A percentile compares a stretch with the other conserved stretches of the same genome.
Conservation (phyloP, 92 coral and sea anemone genomes). For the Scolanthus callimorphus region DNA sequence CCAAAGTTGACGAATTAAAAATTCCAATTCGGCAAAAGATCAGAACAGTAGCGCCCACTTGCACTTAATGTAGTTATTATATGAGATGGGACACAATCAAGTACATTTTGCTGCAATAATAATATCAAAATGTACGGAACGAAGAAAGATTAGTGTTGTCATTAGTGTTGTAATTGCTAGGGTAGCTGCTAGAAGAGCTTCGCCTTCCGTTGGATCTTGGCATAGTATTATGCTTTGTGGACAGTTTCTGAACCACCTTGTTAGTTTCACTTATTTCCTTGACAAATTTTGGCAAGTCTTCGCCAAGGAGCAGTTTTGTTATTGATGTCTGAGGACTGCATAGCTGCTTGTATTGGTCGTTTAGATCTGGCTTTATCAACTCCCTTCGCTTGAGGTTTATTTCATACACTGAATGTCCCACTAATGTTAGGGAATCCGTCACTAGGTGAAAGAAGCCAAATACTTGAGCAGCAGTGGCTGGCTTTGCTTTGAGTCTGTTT, state of each 20-base stretch:
- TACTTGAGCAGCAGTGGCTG: slow-evolving; percentile 12
- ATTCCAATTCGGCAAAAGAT: no score
- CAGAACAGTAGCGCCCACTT: no score
- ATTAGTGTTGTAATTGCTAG: no score
- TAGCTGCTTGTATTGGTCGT: slow-evolving; percentile 31
- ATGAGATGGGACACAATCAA: no score
- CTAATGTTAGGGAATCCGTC: slow-evolving; percentile 20
- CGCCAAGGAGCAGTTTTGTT: slow-evolving; percentile 29
- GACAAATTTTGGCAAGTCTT: slow-evolving; percentile 22
- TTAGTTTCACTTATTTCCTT: slow-evolving; percentile 38
- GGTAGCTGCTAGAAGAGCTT: no score
- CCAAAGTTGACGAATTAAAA: no score
- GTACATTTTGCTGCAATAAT: no score
- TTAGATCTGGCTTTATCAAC: slow-evolving; percentile 41
- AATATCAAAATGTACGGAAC: no score
- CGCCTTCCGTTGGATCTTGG: not conserved
- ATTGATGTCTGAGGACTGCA: slow-evolving; percentile 35
- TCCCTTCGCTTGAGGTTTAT: slow-evolving; percentile 26
- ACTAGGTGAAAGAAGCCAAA: slow-evolving; percentile 15
- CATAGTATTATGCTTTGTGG: not conserved
- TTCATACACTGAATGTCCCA: slow-evolving; percentile 36
- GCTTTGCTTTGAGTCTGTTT: slow-evolving; percentile 9
- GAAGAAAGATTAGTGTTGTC: no score
- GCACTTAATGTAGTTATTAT: no score
- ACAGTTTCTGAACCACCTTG: slow-evolving; percentile 16